phyloP scores from a whole-genome alignment of 1,140 invertebrate species.

The Diorhabda carinulata region DNA sequence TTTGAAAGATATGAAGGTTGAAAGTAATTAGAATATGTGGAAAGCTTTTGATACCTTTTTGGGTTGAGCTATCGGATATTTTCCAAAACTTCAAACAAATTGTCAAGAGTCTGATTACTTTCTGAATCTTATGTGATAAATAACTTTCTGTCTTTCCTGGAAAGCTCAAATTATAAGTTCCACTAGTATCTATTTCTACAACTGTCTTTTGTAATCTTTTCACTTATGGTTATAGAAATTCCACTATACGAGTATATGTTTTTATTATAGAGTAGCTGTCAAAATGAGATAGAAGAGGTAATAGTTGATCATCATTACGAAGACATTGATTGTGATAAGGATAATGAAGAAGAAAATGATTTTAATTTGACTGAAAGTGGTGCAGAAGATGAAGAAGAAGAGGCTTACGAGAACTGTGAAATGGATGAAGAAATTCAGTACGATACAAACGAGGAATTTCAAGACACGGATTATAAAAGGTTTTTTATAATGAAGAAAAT shows the following conservation, averaged over 20 bases:
- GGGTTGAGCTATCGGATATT: too few species aligned
- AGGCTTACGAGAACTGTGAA: not conserved
- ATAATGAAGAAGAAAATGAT: constrained; percentile 11
- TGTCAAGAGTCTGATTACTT: too few species aligned
- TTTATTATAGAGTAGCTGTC: not conserved
- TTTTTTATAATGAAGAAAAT: constrained; percentile 36
- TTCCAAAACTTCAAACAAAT: too few species aligned
- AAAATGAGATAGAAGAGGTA: not conserved
- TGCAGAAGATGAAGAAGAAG: not conserved
- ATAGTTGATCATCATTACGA: not conserved
- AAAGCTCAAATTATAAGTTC: too few species aligned
- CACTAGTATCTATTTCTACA: too few species aligned
- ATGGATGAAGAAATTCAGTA: not conserved
- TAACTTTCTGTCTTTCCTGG: too few species aligned
- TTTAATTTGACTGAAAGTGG: not conserved
- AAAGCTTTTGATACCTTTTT: too few species aligned
- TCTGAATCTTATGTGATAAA: too few species aligned
- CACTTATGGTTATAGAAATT: too few species aligned
- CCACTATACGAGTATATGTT: not conserved
- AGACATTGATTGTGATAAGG: not conserved
- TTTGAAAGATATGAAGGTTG: too few species aligned
- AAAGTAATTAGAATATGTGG: too few species aligned
- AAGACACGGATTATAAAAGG: constrained; percentile 20
- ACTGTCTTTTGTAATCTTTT: too few species aligned
- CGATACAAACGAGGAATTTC: not conserved